Evolutionary conservation across 2,888 invertebrate species (phyloP), one percentile per base, ranked within the genome.

Genomic region (Catocala sponsa): DNA sequence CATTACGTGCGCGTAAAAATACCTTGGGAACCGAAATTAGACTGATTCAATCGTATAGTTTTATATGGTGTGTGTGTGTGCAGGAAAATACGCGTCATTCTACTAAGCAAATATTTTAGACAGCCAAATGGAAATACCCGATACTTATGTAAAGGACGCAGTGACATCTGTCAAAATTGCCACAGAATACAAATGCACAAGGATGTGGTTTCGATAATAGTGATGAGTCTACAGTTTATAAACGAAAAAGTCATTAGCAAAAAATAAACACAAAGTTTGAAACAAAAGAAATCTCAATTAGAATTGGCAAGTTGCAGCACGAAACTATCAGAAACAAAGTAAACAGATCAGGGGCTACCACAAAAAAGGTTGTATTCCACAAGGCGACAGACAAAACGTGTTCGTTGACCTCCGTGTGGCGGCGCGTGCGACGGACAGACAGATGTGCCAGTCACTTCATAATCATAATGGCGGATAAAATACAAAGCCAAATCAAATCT

Each of bases 371-470:
- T 81, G 70, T 82, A 79, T 69, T 59, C 65, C 11, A 63, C 54
- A 73, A 55, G 65, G 78, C 73, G 78, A 76, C 86, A 77, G 79
- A 85, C 84, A 80, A 85, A 89, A 86, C 73, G 71, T 77, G 91
- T 84, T 82, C 91, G 77, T 81, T 84, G 91, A 89, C 88, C 91
- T 71, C 70, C 55, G 77, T 75, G 82, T 86, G 83, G 85, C 86
- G 84, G 91, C 91, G 91, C 91, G 92, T 89, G 92, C 91, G 84
- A 81, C 80, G 77, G 57, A 69, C 79, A 73, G 86, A 84, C 89
- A 89, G 87, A 89, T 90, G 86, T 91, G 91, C 92, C 82, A 87
- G 92, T 91, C 91, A 91, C 83, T 86, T 91, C 89, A 90, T 82
- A 88, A 87, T 85, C 89, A 90, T 85, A 89, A 90, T 88, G 90